phyloP scores from a whole-genome alignment of 2,113 vertebrate species.

The Serinus canaria region DNA sequence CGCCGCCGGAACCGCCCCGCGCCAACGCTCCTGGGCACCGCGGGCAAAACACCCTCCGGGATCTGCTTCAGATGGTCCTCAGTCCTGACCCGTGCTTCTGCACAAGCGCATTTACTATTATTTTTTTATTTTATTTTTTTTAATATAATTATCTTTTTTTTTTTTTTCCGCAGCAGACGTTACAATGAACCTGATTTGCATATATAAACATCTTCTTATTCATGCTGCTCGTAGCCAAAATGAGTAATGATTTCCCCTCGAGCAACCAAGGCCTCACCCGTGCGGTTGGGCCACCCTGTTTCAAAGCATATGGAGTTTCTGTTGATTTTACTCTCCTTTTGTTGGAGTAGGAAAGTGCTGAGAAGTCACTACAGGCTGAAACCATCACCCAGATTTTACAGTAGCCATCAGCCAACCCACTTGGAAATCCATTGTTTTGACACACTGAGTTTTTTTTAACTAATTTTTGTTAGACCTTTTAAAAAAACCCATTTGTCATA shows the following conservation, averaged over 20 bases:
- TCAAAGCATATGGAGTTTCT: not conserved
- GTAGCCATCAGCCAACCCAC: not conserved
- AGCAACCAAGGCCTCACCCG: not conserved
- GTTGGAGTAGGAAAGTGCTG: not conserved
- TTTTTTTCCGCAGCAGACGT: not conserved
- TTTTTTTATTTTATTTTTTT: not conserved
- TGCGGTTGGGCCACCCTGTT: not conserved
- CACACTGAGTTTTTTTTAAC: too few relatives aligned
- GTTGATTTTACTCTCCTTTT: not conserved
- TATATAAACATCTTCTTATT: not conserved
- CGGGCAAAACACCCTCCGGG: not conserved
- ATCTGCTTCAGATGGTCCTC: accelerated
- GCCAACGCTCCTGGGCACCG: accelerated
- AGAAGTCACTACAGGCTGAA: not conserved
- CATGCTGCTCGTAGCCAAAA: not conserved
- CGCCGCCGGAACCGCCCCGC: not conserved
- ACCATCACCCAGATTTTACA: not conserved
- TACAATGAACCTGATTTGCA: not conserved
- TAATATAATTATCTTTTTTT: not conserved
- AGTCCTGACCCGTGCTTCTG: accelerated
- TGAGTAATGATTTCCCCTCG: not conserved
- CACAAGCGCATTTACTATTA: accelerated
- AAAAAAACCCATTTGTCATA: not conserved
- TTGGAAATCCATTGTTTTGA: not conserved
- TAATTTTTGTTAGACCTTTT: not conserved